These are phyloP conservation scores for Oreotrochilus melanogaster DNA, from an alignment of 2,113 vertebrate genomes.

Conservation along the genomic window DNA sequence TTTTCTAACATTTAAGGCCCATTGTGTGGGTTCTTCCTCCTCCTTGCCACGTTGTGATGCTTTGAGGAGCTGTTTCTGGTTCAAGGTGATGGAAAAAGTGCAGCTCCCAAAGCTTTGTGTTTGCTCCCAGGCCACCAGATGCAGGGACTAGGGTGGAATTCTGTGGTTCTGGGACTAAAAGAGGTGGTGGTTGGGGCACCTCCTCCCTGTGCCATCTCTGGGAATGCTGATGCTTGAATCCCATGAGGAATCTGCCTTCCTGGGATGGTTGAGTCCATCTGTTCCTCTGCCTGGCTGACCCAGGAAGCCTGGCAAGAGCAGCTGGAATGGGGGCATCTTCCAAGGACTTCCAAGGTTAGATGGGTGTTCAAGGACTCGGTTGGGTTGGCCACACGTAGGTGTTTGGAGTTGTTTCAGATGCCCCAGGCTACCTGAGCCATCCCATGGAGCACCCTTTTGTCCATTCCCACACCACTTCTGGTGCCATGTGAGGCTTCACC, in stretches of 20 bases:
- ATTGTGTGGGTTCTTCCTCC: neutral
- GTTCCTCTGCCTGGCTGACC: neutral
- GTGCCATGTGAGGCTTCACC: too few species aligned
- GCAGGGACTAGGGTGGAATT: neutral
- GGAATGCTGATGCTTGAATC: neutral
- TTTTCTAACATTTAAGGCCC: neutral
- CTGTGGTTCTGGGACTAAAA: neutral
- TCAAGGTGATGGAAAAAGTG: neutral
- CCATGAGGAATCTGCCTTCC: neutral
- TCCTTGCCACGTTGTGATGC: fast-evolving
- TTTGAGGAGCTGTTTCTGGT: neutral
- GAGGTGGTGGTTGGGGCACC: neutral
- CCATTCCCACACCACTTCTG: neutral
- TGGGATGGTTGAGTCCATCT: fast-evolving
- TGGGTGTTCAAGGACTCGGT: neutral
- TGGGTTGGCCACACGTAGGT: neutral
- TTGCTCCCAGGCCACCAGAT: neutral
- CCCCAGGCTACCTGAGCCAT: neutral
- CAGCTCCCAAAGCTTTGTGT: neutral
- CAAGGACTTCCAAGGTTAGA: neutral
- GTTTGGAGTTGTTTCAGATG: neutral
- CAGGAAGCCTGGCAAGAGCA: neutral
- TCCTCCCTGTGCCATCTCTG: neutral
- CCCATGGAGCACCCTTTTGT: neutral
- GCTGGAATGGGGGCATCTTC: neutral